Evolutionary conservation across 2,113 vertebrate genomes (phyloP), one percentile per base, ranked within the genome.

Genomic region (Ornithorhynchus anatinus): DNA sequence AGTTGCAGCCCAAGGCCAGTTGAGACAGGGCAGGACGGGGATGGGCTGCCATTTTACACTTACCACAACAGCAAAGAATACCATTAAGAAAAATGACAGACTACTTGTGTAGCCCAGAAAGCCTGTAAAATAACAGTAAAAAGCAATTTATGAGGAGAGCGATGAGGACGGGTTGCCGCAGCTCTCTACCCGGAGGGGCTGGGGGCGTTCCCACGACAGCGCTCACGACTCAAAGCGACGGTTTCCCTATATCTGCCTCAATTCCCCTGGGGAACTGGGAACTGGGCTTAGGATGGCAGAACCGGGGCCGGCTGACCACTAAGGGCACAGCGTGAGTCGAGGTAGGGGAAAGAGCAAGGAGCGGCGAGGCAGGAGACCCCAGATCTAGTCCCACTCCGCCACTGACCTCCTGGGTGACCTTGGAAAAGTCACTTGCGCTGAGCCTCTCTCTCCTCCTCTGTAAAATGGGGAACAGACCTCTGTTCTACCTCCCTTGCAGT

Each of bases 21-120:
- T 81, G 67, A 73, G 17, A 36, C 44, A 87, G 51, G 7, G 25
- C 36, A 89, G 73, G 80, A 85, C 88, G 91, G 61, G 70, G 77
- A 73, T 33, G n/a, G 6, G 69, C 51, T 86, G 69, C 65, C 84
- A 88, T 91, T 92, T 91, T 87, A 82, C 87, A 94, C 96, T 97
- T 91, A 98, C 97, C 95, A 97, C 96, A 81, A 95, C 75, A 80
- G 93, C 82, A 90, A 99, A 98, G 86, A 97, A 97, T 78, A 96
- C 84, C 94, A 95, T 97, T 89, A 97, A 96, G 89, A 97, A 84
- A 92, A 97, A 97, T 85, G 97, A 95, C 61, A 98, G 84, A 92
- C 96, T 95, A 89, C 97, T 99, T 88, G 95, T 97, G 92, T 97
- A 99, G 85, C 96, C 95, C 88, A 99, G 95, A 91, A 98, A 98